phyloP scores from a whole-genome alignment of 2,113 vertebrate genomes.

The Camelus bactrianus region DNA sequence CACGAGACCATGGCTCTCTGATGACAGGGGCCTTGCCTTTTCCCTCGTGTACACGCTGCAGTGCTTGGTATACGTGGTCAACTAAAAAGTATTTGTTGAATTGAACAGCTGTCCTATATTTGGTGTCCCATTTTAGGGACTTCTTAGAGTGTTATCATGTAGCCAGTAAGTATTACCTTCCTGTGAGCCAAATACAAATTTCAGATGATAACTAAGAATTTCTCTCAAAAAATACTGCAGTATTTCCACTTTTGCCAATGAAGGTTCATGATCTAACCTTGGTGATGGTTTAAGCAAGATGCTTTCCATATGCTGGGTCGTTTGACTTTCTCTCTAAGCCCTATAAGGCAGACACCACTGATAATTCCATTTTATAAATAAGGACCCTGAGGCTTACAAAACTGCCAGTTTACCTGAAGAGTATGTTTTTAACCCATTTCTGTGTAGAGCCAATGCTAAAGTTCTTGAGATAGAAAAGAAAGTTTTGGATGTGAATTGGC shows the following conservation, averaged over 20 bases:
- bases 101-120: neutral
- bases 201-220: neutral
- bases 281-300: neutral
- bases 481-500: neutral
- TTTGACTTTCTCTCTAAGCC: neutral
- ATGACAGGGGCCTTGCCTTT: neutral
- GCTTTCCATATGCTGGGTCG: neutral
- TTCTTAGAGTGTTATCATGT: neutral
- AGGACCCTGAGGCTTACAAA: neutral
- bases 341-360: neutral
- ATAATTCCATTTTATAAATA: neutral
- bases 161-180: neutral
- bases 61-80: neutral
- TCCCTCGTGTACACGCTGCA: neutral
- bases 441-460: slow-evolving; percentile 12
- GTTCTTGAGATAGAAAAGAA: neutral
- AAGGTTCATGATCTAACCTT: neutral
- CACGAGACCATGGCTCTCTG: neutral
- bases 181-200: neutral
- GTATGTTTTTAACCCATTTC: neutral
- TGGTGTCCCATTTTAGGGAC: neutral
- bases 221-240: neutral
- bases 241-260: neutral
- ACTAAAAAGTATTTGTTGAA: neutral
- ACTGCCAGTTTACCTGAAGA: neutral